These are phyloP conservation scores for Aporrectodea caliginosa DNA, from an alignment of 1,140 invertebrate genomes.

Conservation along the genomic window DNA sequence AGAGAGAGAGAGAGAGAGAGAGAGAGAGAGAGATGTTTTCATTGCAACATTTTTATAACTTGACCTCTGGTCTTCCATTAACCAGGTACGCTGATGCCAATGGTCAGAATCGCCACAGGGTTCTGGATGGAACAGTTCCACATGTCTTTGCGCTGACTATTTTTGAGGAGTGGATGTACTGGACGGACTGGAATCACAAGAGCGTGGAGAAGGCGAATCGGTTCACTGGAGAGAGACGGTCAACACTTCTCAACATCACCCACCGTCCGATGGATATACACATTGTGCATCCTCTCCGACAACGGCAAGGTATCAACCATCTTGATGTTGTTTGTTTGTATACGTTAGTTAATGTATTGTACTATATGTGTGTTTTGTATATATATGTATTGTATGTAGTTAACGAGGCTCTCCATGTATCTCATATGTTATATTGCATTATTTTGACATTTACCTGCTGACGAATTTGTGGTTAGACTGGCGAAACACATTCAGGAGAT, in stretches of 20 bases:
- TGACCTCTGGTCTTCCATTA: constrained; percentile 20
- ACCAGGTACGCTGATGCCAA: constrained; percentile 69
- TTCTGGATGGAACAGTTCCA: constrained; percentile 69
- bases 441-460: no score
- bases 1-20: no score
- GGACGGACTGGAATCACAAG: constrained; percentile 89
- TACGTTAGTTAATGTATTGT: no score
- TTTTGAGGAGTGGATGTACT: constrained; percentile 89
- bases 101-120: constrained; percentile 68
- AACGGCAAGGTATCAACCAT: constrained; percentile 54
- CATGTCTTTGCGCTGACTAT: constrained; percentile 95
- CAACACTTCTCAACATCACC: constrained; percentile 88
- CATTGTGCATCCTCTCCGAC: constrained; percentile 75
- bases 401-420: no score
- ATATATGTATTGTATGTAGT: no score
- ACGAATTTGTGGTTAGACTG: no score
- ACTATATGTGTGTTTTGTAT: no score
- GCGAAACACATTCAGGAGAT: no score
- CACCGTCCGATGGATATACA: constrained; percentile 87
- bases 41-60: no score
- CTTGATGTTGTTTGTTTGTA: no score
- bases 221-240: constrained; percentile 89
- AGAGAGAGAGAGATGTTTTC: no score
- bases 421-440: no score
- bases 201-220: constrained; percentile 96